Base-by-base conservation (phyloP, 2,888 invertebrate species). In the Sarcophaga rosellei region DNA sequence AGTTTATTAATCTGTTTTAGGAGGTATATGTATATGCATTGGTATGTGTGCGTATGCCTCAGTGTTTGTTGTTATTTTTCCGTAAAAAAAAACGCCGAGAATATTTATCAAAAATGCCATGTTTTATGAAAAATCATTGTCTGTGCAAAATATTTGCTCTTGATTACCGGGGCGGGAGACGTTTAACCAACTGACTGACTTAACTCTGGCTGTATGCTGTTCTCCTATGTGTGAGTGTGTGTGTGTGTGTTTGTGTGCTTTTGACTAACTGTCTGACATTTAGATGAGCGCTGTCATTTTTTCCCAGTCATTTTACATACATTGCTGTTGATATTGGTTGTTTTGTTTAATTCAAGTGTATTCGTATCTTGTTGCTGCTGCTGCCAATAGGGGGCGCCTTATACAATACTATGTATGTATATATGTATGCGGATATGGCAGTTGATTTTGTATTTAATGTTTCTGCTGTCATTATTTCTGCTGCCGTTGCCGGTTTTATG, bases 311-410 rank as follows among this genome's bases (percentile, higher is more conserved):
- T 86, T 86, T 81, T 59, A 74, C 76, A 68, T 82, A 76, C 59
- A 15, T 81, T 81, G 85, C 69, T 78, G 21, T 65, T 80, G 83
- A 77, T 73, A 79, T 47, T 47, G 47, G 61, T 57, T 65, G 11
- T 47, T 73, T 63, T 68, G 66, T 68, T 69, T 63, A 17, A n/a
- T 23, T 23, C 80, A 84, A 53, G 17, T 4, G 53, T 53, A 15
- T 2, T 35, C 35, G 35, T 35, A 35, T 35, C 17, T 53, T 53
- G 53, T 53, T 53, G 3, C 53, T 12, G 53, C 53, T 17, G 5
- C 53, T 53, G 81, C 86, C 86, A 84, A 86, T 84, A 84, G 84
- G 86, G 84, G 86, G 86, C 84, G 86, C 84, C 75, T 78, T 62
- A 53, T 53, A 5, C 17, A 53, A 53, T 53, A 53, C 53, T 53